Base-by-base conservation (phyloP, 30 jellyfish, hydroid and myxozoan species). In the Aurelia coerulea region DNA sequence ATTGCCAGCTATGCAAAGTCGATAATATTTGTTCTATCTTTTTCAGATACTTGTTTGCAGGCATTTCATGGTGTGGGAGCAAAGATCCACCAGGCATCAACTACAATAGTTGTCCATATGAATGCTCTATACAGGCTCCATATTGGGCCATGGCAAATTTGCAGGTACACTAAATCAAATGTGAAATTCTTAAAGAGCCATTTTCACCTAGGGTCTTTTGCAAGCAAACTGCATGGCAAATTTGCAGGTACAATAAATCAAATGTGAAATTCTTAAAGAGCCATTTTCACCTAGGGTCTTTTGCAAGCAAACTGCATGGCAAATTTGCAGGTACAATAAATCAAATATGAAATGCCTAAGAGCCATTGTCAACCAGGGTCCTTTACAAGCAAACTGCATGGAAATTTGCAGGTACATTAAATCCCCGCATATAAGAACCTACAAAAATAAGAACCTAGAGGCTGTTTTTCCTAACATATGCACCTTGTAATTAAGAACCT, bases 81-180 rank as follows among this genome's bases (percentile, higher is more conserved):
- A 71, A 52, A 41, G 64, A 79, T 5, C 77, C 88, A 9, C 97
- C 97, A 29, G 99, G 99, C 46, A 90, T 95, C 65, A 78, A 95
- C 74, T 95, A 69, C 87, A 83, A 66, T 10, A 68, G 77, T 66
- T 95, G 99, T 65, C 98, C 99, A 60, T 90, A 92, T 81, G 99
- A 90, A 67, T 95, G 99, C 62, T 87, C 99, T 1, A 95, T 95
- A 8, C 99, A 95, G 70, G 97, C 99, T 8, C 97, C 98, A 5
- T 95, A 89, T 72, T 95, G 99, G 99, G 97, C 99, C 50, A 63
- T 87, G 94, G 99, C 99, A 31, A 95, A 95, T 66, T 82, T 79
- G 69, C 81, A 86, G 96, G 99, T 95, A 59, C 42, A 60, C 0
- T 17, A 65, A 16, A 54, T 1, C 2, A 10, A 35, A 46, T 16